phyloP scores from a whole-genome alignment of 2,113 vertebrate genomes.

The Jacana jacana region DNA sequence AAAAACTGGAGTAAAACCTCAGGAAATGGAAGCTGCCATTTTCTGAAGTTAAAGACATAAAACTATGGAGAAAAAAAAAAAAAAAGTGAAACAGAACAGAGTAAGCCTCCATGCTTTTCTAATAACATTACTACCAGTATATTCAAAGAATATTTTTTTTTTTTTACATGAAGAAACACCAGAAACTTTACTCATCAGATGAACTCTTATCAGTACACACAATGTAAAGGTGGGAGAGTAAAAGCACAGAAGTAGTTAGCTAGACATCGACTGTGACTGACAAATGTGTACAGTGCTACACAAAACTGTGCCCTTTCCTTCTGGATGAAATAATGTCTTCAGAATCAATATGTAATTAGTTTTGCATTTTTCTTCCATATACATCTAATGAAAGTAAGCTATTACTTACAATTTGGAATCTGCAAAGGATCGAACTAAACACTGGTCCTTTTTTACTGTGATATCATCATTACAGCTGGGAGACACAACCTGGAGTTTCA shows the following conservation, averaged over 20 bases:
- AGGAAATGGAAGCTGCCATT: background rate
- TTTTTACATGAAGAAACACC: background rate
- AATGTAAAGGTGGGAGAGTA: background rate
- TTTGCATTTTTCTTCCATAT: background rate
- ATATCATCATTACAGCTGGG: slow-evolving; percentile 95
- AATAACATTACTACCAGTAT: background rate
- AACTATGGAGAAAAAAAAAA: background rate
- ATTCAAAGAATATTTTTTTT: background rate
- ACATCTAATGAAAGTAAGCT: background rate
- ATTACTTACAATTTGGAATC: slow-evolving; percentile 95
- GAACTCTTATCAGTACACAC: background rate
- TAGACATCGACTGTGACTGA: background rate
- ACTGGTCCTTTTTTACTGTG: slow-evolving; percentile 95
- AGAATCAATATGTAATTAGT: background rate
- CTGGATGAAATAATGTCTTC: background rate
- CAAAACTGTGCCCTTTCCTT: background rate
- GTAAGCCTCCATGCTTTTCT: background rate
- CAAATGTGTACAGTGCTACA: background rate
- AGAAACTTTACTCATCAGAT: background rate
- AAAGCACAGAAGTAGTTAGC: background rate
- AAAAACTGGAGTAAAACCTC: slow-evolving; percentile 13
- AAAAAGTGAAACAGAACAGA: background rate
- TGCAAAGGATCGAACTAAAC: slow-evolving; percentile 92
- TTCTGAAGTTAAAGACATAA: background rate
- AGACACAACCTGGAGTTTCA: slow-evolving; percentile 86